Conservation (phyloP, 2,113 vertebrate species). For the Burhinus bistriatus region DNA sequence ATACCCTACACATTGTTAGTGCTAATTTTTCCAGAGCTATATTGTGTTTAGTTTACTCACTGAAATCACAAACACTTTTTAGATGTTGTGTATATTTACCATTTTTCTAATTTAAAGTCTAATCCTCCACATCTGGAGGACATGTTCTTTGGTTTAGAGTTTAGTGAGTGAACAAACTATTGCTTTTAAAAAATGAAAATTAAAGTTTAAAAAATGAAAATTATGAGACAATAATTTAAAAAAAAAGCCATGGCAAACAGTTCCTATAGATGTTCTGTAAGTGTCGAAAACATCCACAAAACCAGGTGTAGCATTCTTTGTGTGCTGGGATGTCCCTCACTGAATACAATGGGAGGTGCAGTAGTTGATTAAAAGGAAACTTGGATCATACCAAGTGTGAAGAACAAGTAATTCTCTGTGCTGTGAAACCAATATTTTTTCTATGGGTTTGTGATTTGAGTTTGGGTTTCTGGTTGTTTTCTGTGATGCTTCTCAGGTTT, state of each 20-base stretch:
- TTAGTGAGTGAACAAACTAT: neutral
- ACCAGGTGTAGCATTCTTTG: fast-evolving
- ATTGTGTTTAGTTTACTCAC: neutral
- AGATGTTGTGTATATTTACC: neutral
- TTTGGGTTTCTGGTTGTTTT: neutral
- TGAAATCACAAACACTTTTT: neutral
- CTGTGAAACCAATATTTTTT: neutral
- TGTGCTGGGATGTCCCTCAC: neutral
- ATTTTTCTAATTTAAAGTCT: neutral
- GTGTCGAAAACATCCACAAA: neutral
- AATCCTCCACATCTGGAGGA: neutral
- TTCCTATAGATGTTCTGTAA: neutral
- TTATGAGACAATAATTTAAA: neutral
- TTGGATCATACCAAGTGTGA: neutral
- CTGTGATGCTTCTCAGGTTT: neutral
- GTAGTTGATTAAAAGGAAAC: neutral
- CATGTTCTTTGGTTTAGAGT: neutral
- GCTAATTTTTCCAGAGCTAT: neutral
- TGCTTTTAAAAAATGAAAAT: neutral
- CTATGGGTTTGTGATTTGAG: neutral
- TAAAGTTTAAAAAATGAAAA: neutral
- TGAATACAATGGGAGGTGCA: neutral
- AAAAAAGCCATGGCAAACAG: neutral
- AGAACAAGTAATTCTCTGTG: neutral
- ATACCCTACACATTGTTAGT: neutral